Evolutionary conservation across 2,888 invertebrate species (phyloP).

Genomic region (Drosophila subquinaria): DNA sequence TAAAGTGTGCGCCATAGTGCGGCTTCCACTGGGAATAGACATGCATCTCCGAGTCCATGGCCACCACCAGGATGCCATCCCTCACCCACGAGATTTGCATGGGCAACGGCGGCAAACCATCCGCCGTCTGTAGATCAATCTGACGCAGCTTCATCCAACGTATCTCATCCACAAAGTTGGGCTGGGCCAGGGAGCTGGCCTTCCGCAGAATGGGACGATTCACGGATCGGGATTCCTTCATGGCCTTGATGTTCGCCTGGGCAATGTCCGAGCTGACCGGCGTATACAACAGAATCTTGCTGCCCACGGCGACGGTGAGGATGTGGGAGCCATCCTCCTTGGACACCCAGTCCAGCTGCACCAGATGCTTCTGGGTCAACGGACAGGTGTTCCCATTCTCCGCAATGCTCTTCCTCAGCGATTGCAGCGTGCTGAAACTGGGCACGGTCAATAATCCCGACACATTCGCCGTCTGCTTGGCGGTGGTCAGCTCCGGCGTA

Average conservation of each 20-base stretch:
- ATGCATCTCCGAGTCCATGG: conserved; percentile 99
- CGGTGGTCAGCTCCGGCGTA: conserved; percentile 83
- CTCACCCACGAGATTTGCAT: conserved; percentile 99
- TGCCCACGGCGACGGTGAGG: conserved; percentile 97
- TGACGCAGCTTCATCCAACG: conserved; percentile 98
- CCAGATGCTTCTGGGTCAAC: conserved; percentile 95
- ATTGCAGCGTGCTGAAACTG: conserved; percentile 95
- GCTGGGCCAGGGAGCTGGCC: conserved; percentile 95
- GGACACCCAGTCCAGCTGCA: conserved; percentile 99
- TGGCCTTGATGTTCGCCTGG: conserved; percentile 96
- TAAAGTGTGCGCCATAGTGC: conserved; percentile 83
- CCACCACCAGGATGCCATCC: conserved; percentile 98
- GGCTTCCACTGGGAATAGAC: conserved; percentile 99
- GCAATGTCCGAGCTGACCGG: conserved; percentile 97
- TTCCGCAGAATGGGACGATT: conserved; percentile 95
- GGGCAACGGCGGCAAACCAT: conserved; percentile 97
- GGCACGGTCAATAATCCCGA: conserved; percentile 91
- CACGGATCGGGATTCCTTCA: conserved; percentile 94
- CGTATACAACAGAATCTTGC: conserved; percentile 96
- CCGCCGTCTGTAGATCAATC: conserved; percentile 96
- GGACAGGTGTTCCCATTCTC: conserved; percentile 97
- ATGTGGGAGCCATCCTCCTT: conserved; percentile 99
- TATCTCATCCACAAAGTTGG: conserved; percentile 95
- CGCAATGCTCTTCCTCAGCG: conserved; percentile 93
- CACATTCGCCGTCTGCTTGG: conserved; percentile 65